These are phyloP conservation scores for Hypomecis punctinalis DNA, from an alignment of 2,888 invertebrate species.

Conservation along the genomic window DNA sequence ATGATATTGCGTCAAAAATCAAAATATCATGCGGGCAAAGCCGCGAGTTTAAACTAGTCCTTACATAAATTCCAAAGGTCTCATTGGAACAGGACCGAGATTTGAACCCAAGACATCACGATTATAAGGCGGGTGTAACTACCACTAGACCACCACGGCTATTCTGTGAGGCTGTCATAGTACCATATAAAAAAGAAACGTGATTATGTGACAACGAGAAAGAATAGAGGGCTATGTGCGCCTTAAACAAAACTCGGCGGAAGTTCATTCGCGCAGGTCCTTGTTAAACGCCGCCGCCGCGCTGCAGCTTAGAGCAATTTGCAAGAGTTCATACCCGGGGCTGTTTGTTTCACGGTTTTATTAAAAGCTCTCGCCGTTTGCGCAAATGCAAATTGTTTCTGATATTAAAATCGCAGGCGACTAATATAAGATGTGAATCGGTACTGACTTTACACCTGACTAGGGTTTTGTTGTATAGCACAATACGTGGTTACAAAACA, in stretches of 20 bases:
- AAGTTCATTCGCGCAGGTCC: slow-evolving; percentile 73
- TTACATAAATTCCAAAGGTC: too few species aligned
- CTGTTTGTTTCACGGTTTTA: slow-evolving; percentile 75
- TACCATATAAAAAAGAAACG: not conserved
- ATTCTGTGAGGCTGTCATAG: too few species aligned
- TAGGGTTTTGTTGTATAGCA: not conserved
- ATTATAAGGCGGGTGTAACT: too few species aligned
- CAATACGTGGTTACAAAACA: not conserved
- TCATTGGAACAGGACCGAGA: too few species aligned
- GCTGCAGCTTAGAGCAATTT: slow-evolving; percentile 80
- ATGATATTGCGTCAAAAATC: too few species aligned
- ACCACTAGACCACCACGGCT: too few species aligned
- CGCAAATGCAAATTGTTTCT: slow-evolving; percentile 69
- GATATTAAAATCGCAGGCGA: slow-evolving; percentile 63
- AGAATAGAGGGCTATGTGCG: not conserved
- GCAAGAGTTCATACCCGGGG: slow-evolving; percentile 75
- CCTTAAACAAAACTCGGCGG: slow-evolving; percentile 68
- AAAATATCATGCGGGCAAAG: too few species aligned
- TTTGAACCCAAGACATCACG: too few species aligned
- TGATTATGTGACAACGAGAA: not conserved
- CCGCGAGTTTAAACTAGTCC: too few species aligned
- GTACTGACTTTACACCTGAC: slow-evolving; percentile 4
- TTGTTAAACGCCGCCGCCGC: slow-evolving; percentile 72
- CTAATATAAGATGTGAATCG: slow-evolving; percentile 30
- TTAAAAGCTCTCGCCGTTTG: slow-evolving; percentile 70